Conservation (phyloP, 2,113 vertebrate genomes). For the Microcebus tavaratra region DNA sequence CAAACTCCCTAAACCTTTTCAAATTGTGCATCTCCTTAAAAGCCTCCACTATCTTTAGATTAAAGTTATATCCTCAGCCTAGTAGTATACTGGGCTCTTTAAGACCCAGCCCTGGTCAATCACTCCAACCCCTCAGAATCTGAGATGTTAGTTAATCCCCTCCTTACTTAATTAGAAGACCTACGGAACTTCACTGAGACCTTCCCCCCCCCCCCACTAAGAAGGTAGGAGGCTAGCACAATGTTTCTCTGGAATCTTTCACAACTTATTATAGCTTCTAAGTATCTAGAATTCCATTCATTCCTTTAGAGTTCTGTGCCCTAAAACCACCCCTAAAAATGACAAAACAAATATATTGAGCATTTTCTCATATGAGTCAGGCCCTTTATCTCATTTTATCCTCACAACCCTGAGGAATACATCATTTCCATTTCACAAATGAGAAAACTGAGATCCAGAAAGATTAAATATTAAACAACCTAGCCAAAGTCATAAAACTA, state of each 20-base stretch:
- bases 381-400: background rate
- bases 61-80: conserved; percentile 14
- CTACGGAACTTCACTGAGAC: background rate
- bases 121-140: background rate
- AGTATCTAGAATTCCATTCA: conserved; percentile 40
- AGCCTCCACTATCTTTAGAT: conserved; percentile 18
- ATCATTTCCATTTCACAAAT: background rate
- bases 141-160: conserved; percentile 7
- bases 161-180: background rate
- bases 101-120: background rate
- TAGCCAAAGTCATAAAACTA: background rate
- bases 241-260: background rate
- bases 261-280: background rate
- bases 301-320: conserved; percentile 13
- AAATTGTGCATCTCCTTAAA: background rate
- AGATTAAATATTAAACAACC: background rate
- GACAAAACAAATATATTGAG: conserved; percentile 21
- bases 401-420: background rate
- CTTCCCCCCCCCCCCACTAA: background rate
- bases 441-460: conserved; percentile 5
- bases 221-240: background rate
- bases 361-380: background rate
- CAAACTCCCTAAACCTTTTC: background rate
- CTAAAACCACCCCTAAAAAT: conserved; percentile 5
- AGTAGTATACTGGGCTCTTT: background rate